Base-by-base conservation (phyloP, 2,113 vertebrate species). In the Nesoenas mayeri region DNA sequence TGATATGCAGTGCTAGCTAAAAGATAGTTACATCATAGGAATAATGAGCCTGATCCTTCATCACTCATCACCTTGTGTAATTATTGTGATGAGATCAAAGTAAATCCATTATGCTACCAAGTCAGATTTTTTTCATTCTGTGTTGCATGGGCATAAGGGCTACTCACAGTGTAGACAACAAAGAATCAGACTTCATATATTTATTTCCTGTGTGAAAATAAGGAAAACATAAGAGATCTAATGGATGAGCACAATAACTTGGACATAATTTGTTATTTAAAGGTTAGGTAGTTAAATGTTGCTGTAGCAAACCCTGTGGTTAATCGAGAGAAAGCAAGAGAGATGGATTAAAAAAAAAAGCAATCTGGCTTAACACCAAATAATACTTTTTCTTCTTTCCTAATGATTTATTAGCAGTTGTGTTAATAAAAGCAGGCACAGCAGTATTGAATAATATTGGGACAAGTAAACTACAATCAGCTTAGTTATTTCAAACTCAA, bases 51-150 rank as follows among this genome's bases (percentile, higher is more conserved):
- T 7, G 26, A 62, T 95, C 80, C 74, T 74, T 93, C 85, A 80
- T 88, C 72, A 74, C 48, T 84, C 69, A 88, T 84, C 72, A 64
- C 28, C 79, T 74, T 79, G 34, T 53, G 26, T 71, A 92, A 94
- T 96, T 96, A 93, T 51, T 94, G 77, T 64, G 60, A 67, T 61
- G 51, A 94, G 26, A 67, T 93, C 72, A 84, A 95, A 95, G 82
- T 60, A 92, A 85, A 82, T 85, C 70, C 50, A 70, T 91, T 85
- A 75, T 72, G 44, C 56, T 79, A 92, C 64, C 67, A 74, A 81
- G 71, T 88, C 79, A 78, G 75, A 53, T 42, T 56, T 82, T 91
- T 91, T 91, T 42, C 32, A 57, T 88, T 74, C 82, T 16, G 10
- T 58, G 53, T 90, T 94, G 32, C 56, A 53, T 26, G 9, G 9